Conservation (phyloP, 2,113 vertebrate species). For the Orthochromis indermauri region DNA sequence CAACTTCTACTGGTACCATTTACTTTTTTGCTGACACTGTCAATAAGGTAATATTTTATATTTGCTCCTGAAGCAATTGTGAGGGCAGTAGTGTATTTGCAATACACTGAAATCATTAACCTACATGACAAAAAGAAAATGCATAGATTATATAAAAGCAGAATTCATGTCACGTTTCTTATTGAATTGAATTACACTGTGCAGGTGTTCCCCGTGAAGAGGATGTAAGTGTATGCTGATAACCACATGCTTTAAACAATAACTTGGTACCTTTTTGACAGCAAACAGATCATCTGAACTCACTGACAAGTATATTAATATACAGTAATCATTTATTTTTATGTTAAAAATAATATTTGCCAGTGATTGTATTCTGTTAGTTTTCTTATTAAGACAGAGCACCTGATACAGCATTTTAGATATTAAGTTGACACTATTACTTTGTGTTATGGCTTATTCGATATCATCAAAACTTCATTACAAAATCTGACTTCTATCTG, state of each 20-base stretch:
- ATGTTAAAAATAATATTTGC: background rate
- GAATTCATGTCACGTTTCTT: background rate
- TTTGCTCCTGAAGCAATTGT: background rate
- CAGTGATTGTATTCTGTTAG: background rate
- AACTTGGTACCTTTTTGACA: background rate
- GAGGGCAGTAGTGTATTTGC: background rate
- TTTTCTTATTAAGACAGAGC: background rate
- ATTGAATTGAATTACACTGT: background rate
- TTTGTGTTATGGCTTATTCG: background rate
- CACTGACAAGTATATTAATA: background rate
- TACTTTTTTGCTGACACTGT: background rate
- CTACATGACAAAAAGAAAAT: background rate
- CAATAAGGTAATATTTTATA: background rate
- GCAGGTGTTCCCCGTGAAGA: background rate
- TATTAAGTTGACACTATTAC: background rate
- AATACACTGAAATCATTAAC: background rate
- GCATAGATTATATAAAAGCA: background rate
- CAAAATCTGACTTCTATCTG: background rate
- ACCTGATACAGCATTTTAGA: background rate
- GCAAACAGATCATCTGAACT: background rate
- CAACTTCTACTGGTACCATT: background rate
- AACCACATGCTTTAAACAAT: background rate
- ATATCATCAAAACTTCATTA: background rate
- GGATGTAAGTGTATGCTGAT: background rate
- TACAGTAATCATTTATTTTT: background rate